Evolutionary conservation across 2,797 vertebrate species (phyloP).

Genomic region (Alauda arvensis): DNA sequence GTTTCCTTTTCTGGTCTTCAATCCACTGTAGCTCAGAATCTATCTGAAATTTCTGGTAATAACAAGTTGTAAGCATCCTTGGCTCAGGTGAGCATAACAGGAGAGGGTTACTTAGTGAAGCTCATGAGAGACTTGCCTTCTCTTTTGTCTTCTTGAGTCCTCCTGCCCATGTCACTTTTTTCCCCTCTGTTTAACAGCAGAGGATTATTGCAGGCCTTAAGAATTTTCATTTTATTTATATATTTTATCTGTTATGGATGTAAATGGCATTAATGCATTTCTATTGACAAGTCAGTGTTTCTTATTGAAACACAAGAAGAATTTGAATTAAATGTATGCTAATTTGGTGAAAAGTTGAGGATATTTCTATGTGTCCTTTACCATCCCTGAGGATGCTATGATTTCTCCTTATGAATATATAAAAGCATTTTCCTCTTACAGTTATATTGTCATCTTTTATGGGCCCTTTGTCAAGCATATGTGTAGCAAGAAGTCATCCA

Average conservation of each 20-base stretch:
- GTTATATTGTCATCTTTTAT: not conserved
- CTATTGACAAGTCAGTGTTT: not conserved
- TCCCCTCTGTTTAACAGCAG: not conserved
- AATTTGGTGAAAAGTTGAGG: not conserved
- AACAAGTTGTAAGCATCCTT: not conserved
- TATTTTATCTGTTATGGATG: not conserved
- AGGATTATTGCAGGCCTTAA: not conserved
- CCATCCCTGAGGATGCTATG: not conserved
- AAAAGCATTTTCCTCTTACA: not conserved
- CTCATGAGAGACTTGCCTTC: not conserved
- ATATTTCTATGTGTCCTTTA: not conserved
- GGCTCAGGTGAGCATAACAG: not conserved
- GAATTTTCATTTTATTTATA: not conserved
- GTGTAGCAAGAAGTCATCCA: not conserved
- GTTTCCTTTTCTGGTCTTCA: not conserved
- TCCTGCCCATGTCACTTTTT: accelerated
- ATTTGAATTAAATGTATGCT: not conserved
- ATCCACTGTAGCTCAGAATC: not conserved
- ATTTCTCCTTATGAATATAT: not conserved
- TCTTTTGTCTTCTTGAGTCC: not conserved
- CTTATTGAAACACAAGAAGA: not conserved
- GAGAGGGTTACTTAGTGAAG: not conserved
- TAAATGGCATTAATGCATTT: not conserved
- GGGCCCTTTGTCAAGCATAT: not conserved
- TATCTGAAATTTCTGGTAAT: not conserved